Evolutionary conservation across 2,113 vertebrate genomes (phyloP).

Genomic region (Myotis davidii): DNA sequence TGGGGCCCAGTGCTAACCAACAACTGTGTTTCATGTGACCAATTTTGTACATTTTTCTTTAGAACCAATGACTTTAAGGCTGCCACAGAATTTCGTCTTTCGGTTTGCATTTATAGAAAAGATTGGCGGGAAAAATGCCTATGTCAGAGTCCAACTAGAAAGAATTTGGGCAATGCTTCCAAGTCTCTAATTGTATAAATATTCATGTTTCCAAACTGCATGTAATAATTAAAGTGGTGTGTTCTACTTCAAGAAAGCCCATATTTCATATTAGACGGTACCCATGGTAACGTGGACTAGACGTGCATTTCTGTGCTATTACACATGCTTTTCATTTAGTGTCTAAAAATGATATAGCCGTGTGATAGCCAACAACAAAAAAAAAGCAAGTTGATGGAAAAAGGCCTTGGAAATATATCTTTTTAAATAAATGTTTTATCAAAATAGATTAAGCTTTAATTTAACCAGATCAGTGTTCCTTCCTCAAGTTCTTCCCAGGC

Average conservation of each 20-base stretch:
- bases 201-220: conserved; percentile 75
- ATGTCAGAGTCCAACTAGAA: conserved; percentile 59
- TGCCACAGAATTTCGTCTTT: conserved; percentile 61
- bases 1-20: not conserved
- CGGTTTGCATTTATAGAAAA: conserved; percentile 49
- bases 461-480: not conserved
- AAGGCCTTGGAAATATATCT: conserved; percentile 53
- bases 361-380: conserved; percentile 63
- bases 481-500: not conserved
- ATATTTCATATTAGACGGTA: conserved; percentile 70
- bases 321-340: conserved; percentile 82
- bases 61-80: conserved; percentile 8
- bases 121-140: not conserved
- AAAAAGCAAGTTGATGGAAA: conserved; percentile 63
- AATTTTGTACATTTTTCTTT: conserved; percentile 31
- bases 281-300: conserved; percentile 53
- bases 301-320: conserved; percentile 66
- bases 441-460: conserved; percentile 51
- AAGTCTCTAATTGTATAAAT: conserved; percentile 82
- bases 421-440: conserved; percentile 56
- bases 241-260: conserved; percentile 77
- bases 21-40: not conserved
- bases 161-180: conserved; percentile 74
- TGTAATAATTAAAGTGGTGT: conserved; percentile 80
- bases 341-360: conserved; percentile 75